Conservation (phyloP, 2,888 invertebrate genomes). For the Synergus itoensis region DNA sequence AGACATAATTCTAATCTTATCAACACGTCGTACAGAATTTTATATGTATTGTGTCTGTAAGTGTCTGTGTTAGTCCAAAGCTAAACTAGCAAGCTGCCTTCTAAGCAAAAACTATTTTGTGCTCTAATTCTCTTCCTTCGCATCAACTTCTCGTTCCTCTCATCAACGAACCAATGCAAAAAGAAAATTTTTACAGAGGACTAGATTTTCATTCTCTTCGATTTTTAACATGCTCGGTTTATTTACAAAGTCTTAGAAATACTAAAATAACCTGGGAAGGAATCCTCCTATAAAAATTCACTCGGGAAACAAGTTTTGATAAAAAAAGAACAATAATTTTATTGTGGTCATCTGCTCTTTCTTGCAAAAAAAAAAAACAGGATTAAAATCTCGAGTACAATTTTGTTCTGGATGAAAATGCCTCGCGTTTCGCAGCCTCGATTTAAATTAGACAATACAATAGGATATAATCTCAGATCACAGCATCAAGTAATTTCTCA, state of each 20-base stretch:
- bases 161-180: constrained; percentile 19
- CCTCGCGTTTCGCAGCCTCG: constrained; percentile 30
- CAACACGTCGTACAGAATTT: constrained; percentile 53
- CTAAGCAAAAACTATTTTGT: constrained; percentile 53
- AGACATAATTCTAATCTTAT: constrained; percentile 55
- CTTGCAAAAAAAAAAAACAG: neutral
- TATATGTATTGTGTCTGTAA: neutral
- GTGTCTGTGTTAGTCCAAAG: constrained; percentile 56
- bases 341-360: constrained; percentile 5
- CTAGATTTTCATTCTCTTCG: neutral
- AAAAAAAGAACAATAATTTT: neutral
- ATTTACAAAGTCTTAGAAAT: constrained; percentile 5
- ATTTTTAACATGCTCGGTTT: neutral
- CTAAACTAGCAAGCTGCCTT: constrained; percentile 58
- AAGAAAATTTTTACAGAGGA: constrained; percentile 22
- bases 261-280: neutral
- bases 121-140: constrained; percentile 49
- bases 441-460: constrained; percentile 34
- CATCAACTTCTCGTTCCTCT: constrained; percentile 29
- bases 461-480: constrained; percentile 29
- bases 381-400: neutral
- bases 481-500: constrained; percentile 33
- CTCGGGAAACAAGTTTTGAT: constrained; percentile 1
- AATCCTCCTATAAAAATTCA: constrained; percentile 5
- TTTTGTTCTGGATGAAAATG: constrained; percentile 1